phyloP scores from a whole-genome alignment of 2,888 invertebrate genomes.

The Acrobasis consociella region DNA sequence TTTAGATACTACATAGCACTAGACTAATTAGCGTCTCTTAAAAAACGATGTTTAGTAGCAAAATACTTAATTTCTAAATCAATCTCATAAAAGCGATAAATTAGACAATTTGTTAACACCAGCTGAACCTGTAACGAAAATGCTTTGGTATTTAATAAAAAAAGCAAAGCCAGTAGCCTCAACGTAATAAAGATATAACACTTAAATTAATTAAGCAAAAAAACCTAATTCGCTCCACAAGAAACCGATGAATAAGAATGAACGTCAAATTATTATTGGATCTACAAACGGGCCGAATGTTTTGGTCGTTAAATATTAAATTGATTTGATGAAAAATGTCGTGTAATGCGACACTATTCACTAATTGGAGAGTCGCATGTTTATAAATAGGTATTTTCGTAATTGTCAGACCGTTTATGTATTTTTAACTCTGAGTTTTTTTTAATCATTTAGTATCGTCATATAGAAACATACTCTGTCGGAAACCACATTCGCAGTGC shows the following conservation, averaged over 20 bases:
- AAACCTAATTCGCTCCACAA: background rate
- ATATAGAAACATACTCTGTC: too few relatives aligned
- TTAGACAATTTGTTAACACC: background rate
- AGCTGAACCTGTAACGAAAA: background rate
- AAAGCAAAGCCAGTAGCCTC: slow-evolving; percentile 9
- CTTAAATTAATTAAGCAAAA: slow-evolving; percentile 21
- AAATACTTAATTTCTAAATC: background rate
- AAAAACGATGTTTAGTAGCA: too few relatives aligned
- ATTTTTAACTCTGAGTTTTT: background rate
- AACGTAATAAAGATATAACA: slow-evolving; percentile 19
- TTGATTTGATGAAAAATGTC: slow-evolving; percentile 23
- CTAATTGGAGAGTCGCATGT: slow-evolving; percentile 24
- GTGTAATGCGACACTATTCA: slow-evolving; percentile 24
- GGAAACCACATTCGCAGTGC: too few relatives aligned
- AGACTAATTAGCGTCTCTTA: too few relatives aligned
- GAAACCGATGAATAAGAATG: slow-evolving; percentile 17
- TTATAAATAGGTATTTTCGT: background rate
- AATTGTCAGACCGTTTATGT: background rate
- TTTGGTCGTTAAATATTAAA: slow-evolving; percentile 19
- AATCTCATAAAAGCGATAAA: too few relatives aligned
- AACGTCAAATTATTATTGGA: slow-evolving; percentile 18
- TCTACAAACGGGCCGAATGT: slow-evolving; percentile 22
- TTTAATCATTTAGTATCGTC: too few relatives aligned
- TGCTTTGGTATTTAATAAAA: background rate
- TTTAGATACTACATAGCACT: too few relatives aligned